Percentiles rank a stretch among this genome's conserved stretches.
phyloP scores from a whole-genome alignment of 2,113 vertebrate species.

The Eurystomus gularis region DNA sequence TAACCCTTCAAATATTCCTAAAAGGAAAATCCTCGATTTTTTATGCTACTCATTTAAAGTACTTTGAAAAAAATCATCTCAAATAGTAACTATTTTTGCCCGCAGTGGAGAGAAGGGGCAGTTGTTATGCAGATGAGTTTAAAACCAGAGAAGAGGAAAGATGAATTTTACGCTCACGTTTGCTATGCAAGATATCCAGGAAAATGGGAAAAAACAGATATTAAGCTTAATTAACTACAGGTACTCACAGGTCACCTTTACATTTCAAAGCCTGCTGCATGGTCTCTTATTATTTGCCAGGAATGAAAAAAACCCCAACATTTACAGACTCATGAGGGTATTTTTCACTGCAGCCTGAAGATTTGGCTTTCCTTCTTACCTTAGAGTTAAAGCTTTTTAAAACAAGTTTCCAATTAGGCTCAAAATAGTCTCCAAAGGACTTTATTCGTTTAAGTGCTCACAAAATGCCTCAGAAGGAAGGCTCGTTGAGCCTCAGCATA shows the following conservation, averaged over 20 bases:
- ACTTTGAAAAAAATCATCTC: not conserved
- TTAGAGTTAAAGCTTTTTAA: not conserved
- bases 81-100: not conserved
- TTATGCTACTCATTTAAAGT: not conserved
- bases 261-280: not conserved
- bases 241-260: not conserved
- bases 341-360: not conserved
- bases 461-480: not conserved
- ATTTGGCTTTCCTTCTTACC: not conserved
- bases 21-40: not conserved
- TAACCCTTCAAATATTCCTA: not conserved
- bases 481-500: not conserved
- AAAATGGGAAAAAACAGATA: rapidly evolving
- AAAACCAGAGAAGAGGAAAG: not conserved
- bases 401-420: not conserved
- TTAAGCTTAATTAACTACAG: not conserved
- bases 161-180: rapidly evolving
- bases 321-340: rapidly evolving
- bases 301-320: not conserved
- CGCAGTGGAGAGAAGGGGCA: not conserved
- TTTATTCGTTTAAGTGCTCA: not conserved
- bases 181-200: not conserved
- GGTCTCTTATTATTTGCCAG: not conserved
- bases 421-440: not conserved
- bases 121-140: not conserved